Percentiles rank a stretch among this genome's conserved stretches.
These are phyloP conservation scores for Cataglyphis rosenhaueri DNA, from an alignment of 2,888 invertebrate genomes.

Conservation along the genomic window DNA sequence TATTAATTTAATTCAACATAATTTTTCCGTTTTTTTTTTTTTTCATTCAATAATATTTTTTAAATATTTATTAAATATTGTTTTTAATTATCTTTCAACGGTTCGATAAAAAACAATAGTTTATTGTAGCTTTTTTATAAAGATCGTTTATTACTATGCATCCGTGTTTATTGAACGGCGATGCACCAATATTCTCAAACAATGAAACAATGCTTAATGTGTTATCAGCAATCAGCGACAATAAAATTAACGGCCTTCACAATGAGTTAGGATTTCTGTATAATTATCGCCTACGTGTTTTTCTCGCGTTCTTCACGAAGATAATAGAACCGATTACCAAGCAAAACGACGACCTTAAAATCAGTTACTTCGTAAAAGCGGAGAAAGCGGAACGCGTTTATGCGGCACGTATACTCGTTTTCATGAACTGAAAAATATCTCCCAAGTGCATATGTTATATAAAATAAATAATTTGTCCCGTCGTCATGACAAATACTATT, in stretches of 20 bases:
- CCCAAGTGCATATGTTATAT: slow-evolving; percentile 5
- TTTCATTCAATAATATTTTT: neutral
- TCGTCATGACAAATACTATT: slow-evolving; percentile 23
- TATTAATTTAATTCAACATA: slow-evolving; percentile 19
- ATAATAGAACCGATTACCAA: slow-evolving; percentile 49
- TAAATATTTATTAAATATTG: too few relatives aligned
- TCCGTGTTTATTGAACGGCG: slow-evolving; percentile 15
- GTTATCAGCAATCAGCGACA: slow-evolving; percentile 29
- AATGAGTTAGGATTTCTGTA: slow-evolving; percentile 33
- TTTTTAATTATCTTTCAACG: neutral
- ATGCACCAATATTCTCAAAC: slow-evolving; percentile 1
- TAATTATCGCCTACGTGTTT: slow-evolving; percentile 44
- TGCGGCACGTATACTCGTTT: slow-evolving; percentile 32
- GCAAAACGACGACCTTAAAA: slow-evolving; percentile 44
- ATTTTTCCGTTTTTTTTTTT: neutral
- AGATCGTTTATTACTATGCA: neutral
- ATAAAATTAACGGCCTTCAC: slow-evolving; percentile 27
- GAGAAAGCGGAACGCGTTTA: slow-evolving; percentile 44
- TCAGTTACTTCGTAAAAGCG: slow-evolving; percentile 42
- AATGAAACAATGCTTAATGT: slow-evolving; percentile 31
- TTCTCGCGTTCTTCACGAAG: slow-evolving; percentile 22
- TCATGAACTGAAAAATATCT: slow-evolving; percentile 40
- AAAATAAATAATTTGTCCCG: slow-evolving; percentile 36
- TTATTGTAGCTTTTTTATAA: neutral
- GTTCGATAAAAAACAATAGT: neutral